phyloP scores from a whole-genome alignment of 2,113 vertebrate species.

The Dipodomys merriami region DNA sequence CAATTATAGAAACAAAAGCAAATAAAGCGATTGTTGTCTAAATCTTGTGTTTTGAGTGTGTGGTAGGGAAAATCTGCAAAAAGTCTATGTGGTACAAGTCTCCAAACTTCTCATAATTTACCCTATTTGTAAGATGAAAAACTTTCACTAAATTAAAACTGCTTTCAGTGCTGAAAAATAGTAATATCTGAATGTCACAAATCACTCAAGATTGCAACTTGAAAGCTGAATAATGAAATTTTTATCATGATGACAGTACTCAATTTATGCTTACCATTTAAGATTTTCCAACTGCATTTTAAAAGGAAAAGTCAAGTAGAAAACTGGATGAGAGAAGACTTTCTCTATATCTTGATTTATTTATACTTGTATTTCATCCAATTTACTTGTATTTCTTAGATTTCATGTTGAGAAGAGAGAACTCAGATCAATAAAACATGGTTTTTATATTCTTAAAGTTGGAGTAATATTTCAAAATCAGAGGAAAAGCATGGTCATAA shows the following conservation, averaged over 20 bases:
- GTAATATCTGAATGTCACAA: not conserved
- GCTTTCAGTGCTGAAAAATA: not conserved
- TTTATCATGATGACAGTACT: slow-evolving; percentile 1
- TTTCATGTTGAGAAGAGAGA: not conserved
- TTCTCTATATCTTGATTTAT: not conserved
- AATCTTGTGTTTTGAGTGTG: not conserved
- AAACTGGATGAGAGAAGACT: not conserved
- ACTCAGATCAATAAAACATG: not conserved
- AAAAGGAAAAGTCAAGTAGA: not conserved
- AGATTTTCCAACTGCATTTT: not conserved
- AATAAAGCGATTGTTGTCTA: not conserved
- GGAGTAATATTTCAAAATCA: not conserved
- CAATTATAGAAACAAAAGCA: not conserved
- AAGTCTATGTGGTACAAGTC: not conserved
- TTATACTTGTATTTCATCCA: not conserved
- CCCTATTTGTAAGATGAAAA: not conserved
- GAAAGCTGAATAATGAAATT: not conserved
- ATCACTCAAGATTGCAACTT: slow-evolving; percentile 19
- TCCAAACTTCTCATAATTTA: not conserved
- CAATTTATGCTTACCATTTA: not conserved
- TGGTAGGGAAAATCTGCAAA: not conserved
- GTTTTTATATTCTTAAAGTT: not conserved
- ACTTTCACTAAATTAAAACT: not conserved
- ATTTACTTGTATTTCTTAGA: not conserved
- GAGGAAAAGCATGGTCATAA: not conserved